These are phyloP conservation scores for Orchesella cincta DNA, from an alignment of 1,140 invertebrate species.

Conservation along the genomic window DNA sequence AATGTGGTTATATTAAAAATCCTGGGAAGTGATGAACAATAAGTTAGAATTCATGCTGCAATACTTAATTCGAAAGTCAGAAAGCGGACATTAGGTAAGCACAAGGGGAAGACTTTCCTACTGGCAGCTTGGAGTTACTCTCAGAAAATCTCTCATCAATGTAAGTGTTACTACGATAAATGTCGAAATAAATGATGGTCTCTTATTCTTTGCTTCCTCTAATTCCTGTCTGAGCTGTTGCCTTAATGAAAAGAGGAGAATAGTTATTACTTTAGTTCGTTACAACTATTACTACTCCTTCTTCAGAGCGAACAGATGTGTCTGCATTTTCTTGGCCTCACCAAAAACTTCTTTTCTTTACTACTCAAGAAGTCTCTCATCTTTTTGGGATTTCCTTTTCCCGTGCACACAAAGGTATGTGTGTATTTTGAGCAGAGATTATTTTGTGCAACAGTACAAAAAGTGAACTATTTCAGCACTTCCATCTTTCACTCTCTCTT, in stretches of 20 bases:
- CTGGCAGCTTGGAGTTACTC: no score
- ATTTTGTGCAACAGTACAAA: not conserved
- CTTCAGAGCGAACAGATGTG: constrained; percentile 4
- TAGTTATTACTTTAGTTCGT: constrained; percentile 12
- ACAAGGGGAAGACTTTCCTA: no score
- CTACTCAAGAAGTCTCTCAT: not conserved
- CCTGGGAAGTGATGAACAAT: no score
- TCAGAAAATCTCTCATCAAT: constrained; percentile 3
- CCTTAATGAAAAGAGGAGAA: constrained; percentile 38
- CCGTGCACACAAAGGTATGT: not conserved
- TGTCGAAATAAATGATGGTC: constrained; percentile 39
- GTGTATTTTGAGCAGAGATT: not conserved
- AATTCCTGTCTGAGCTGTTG: constrained; percentile 11
- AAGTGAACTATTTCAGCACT: not conserved
- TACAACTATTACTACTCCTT: not conserved
- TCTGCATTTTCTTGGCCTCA: not conserved
- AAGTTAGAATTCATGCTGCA: no score
- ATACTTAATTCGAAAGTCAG: no score
- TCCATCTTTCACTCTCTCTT: not conserved
- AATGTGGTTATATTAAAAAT: no score
- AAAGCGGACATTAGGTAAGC: no score
- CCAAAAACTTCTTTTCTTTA: not conserved
- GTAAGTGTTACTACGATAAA: constrained; percentile 33
- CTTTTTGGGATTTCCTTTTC: not conserved
- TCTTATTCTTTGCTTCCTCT: constrained; percentile 6